These are phyloP conservation scores for Penaeus chinensis DNA, from an alignment of 1,140 invertebrate species.

Conservation along the genomic window DNA sequence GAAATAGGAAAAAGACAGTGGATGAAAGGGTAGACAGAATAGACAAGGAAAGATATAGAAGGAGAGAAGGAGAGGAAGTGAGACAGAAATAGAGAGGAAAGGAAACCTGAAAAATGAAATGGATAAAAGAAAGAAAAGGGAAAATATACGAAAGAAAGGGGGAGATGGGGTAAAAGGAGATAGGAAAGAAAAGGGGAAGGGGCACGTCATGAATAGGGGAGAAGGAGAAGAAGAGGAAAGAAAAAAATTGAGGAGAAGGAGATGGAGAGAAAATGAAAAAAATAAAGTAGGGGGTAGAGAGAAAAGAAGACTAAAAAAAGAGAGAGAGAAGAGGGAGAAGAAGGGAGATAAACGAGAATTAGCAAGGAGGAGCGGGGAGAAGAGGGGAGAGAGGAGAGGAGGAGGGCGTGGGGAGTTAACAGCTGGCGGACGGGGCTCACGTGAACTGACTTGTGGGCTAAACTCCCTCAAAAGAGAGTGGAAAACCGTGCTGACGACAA, in stretches of 20 bases:
- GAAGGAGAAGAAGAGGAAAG: neutral
- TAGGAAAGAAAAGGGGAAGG: neutral
- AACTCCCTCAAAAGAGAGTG: too few relatives aligned
- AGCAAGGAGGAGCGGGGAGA: neutral
- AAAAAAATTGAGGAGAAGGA: neutral
- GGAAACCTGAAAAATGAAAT: too few relatives aligned
- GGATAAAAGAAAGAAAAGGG: too few relatives aligned
- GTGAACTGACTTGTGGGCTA: too few relatives aligned
- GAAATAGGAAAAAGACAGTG: too few relatives aligned
- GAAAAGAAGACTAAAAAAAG: neutral
- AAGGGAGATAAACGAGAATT: neutral
- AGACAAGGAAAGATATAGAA: too few relatives aligned
- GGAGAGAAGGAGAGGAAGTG: too few relatives aligned
- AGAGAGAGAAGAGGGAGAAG: neutral
- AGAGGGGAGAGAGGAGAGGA: neutral
- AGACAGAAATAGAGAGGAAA: too few relatives aligned
- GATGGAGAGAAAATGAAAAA: neutral
- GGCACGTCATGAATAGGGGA: neutral
- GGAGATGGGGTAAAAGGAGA: neutral
- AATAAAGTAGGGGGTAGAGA: neutral
- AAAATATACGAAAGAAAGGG: neutral
- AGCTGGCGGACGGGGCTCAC: too few relatives aligned
- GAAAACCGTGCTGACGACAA: too few relatives aligned
- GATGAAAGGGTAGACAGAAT: too few relatives aligned
- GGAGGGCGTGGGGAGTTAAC: neutral